Evolutionary conservation across 2,888 invertebrate genomes (phyloP).

Genomic region (Fissipunctia ypsillon): DNA sequence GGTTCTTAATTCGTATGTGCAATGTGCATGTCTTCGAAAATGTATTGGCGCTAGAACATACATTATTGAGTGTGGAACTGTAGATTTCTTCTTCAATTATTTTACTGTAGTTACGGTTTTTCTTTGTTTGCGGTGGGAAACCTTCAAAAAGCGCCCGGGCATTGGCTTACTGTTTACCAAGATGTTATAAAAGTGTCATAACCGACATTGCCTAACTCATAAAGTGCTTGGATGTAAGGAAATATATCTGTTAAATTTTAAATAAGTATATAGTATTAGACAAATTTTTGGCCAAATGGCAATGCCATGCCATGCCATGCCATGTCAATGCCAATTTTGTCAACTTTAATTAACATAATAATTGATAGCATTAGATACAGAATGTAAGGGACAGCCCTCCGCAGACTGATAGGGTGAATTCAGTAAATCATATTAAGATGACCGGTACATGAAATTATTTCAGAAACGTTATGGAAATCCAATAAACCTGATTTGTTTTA

Average conservation of each 20-base stretch:
- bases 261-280: not conserved
- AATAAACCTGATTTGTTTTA: no score
- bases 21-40: slow-evolving; percentile 40
- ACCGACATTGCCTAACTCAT: not conserved
- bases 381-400: no score
- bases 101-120: not conserved
- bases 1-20: slow-evolving; percentile 25
- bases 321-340: not conserved
- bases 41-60: not conserved
- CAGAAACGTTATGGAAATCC: no score
- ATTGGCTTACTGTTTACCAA: not conserved
- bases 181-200: not conserved
- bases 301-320: no score
- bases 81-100: not conserved
- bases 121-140: not conserved
- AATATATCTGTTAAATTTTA: not conserved
- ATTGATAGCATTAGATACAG: not conserved
- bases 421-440: no score
- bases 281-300: no score
- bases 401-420: no score
- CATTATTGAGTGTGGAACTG: not conserved
- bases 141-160: not conserved
- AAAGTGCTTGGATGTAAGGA: not conserved
- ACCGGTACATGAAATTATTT: no score
- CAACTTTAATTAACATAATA: not conserved